Percentiles rank a stretch among this genome's conserved stretches.
Evolutionary conservation across 1,140 invertebrate genomes (phyloP).

Genomic region (Parapsyche elsis): DNA sequence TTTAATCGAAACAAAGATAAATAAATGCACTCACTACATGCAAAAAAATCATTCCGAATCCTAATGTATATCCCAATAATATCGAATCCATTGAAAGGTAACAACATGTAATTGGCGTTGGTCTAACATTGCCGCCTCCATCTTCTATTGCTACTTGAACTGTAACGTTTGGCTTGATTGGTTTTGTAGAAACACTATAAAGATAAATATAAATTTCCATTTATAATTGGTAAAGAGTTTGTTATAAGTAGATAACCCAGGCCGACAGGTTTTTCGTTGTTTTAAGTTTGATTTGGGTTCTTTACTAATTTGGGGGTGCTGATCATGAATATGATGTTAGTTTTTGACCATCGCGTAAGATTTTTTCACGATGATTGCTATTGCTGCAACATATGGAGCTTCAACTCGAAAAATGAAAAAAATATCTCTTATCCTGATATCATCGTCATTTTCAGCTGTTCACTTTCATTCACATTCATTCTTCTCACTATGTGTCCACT

Average conservation of each 20-base stretch:
- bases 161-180: conserved; percentile 77
- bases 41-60: conserved; percentile 72
- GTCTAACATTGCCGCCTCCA: conserved; percentile 63
- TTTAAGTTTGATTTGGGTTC: no score
- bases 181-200: conserved; percentile 72
- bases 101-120: conserved; percentile 62
- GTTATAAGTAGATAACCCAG: not conserved
- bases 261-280: no score
- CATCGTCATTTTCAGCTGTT: no score
- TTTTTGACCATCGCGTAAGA: no score
- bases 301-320: no score
- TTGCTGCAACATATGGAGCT: no score
- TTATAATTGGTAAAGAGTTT: conserved; percentile 42
- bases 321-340: no score
- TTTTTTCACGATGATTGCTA: no score
- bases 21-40: conserved; percentile 67
- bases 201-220: conserved; percentile 47
- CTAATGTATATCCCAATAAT: conserved; percentile 57
- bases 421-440: no score
- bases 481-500: no score
- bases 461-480: no score
- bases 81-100: conserved; percentile 64
- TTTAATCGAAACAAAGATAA: conserved; percentile 9
- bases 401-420: no score
- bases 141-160: conserved; percentile 74